These are phyloP conservation scores for Pogonophryne albipinna DNA, from an alignment of 2,797 vertebrate species.

Conservation along the genomic window DNA sequence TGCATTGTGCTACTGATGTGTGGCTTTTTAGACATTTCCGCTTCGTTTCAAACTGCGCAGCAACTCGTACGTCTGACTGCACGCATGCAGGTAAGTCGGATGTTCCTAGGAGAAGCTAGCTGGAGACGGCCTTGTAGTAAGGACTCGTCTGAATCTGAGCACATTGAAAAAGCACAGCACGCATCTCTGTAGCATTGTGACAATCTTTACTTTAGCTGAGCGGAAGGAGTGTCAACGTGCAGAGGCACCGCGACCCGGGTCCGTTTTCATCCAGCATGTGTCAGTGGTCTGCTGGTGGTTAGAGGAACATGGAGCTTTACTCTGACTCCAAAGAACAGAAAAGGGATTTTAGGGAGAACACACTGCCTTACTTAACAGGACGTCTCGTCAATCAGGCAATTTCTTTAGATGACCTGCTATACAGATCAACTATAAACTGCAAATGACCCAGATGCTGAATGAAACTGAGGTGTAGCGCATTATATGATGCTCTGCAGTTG, in stretches of 20 bases:
- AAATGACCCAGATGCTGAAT: conserved; percentile 76
- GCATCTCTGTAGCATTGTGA: conserved; percentile 54
- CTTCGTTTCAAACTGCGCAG: conserved; percentile 66
- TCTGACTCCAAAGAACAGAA: conserved; percentile 51
- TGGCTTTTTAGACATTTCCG: conserved; percentile 70
- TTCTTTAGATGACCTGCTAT: conserved; percentile 39
- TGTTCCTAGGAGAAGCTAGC: conserved; percentile 68
- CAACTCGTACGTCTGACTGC: conserved; percentile 53
- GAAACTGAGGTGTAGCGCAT: conserved; percentile 67
- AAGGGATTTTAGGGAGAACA: conserved; percentile 54
- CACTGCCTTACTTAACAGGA: conserved; percentile 12
- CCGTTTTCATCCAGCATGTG: conserved; percentile 80
- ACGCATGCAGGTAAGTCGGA: conserved; percentile 67
- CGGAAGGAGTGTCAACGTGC: conserved; percentile 39
- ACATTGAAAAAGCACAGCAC: conserved; percentile 64
- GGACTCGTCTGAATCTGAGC: conserved; percentile 57
- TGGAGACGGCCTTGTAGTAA: conserved; percentile 55
- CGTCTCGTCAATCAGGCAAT: conserved; percentile 41
- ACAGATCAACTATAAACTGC: conserved; percentile 59
- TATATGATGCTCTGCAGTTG: conserved; percentile 67
- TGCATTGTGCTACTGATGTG: conserved; percentile 77
- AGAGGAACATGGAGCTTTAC: conserved; percentile 68
- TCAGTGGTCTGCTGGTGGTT: conserved; percentile 86
- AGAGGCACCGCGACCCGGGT: conserved; percentile 62
- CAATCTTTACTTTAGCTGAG: conserved; percentile 63